Evolutionary conservation across 2,113 vertebrate species (phyloP), one percentile per base, ranked within the genome.

Genomic region (Telmatochromis sp.): DNA sequence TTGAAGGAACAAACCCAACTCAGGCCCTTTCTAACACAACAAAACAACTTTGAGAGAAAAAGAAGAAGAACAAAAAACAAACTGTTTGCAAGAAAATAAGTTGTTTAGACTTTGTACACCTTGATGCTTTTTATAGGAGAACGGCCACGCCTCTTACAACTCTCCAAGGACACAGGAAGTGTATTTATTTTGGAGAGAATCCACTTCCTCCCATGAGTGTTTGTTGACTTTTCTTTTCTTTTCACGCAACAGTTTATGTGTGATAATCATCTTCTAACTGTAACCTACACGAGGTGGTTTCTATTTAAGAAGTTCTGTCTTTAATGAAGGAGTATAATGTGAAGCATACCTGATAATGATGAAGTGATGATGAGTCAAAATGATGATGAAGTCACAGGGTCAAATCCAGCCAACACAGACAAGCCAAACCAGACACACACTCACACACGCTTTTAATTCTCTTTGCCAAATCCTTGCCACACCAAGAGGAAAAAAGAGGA

Each of bases 1-100:
- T 96, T 92, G 93, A 96, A 96, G 97, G 97, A 97, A 98, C 96
- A 97, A 97, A 97, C 97, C 97, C 97, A 97, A 98, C 98, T 99
- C 99, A 99, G 98, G 98, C 98, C 97, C 97, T 99, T 99, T 99
- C 97, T 97, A 97, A 93, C 96, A 97, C 94, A 97, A 97, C 95
- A 97, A 96, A 97, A 97, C 97, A 96, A 97, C 92, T 85, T 86
- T 91, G 87, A 91, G 51, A 87, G 84, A 80, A 86, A 91, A 86
- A 89, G 11, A 73, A 89, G 15, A 54, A 86, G 57, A 89, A 80
- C 7, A 58, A 88, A 86, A 71, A 86, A 81, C 28, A 91, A 40
- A 91, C 51, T 81, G 58, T 93, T 92, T 93, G 87, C 80, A 33
- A 89, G 84, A 35, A 94, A 92, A 91, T 68, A 86, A 85, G 87